A percentile compares a stretch with the other conserved stretches of the same genome.
Evolutionary conservation across 2,888 invertebrate genomes (phyloP).

Genomic region (Cerceris ruficornis): DNA sequence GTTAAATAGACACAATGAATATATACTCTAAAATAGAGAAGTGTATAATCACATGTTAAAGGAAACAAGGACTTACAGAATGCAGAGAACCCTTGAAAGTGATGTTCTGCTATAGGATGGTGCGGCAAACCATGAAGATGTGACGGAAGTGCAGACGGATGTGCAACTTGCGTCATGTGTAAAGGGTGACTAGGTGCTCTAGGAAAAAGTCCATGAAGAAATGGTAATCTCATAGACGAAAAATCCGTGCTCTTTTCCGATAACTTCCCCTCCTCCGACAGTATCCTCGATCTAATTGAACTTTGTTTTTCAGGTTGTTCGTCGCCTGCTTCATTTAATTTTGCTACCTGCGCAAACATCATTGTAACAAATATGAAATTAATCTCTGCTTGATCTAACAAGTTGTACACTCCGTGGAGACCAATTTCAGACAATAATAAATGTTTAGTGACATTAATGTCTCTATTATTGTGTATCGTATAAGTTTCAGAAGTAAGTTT

Average conservation of each 20-base stretch:
- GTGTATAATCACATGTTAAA: background rate
- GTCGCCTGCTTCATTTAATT: slow-evolving; percentile 6
- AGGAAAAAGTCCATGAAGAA: slow-evolving; percentile 66
- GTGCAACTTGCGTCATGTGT: slow-evolving; percentile 80
- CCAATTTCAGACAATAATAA: too few species aligned
- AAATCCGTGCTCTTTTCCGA: slow-evolving; percentile 73
- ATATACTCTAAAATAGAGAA: too few species aligned
- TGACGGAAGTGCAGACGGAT: slow-evolving; percentile 78
- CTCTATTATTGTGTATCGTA: too few species aligned
- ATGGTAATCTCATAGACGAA: slow-evolving; percentile 67
- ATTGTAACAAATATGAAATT: background rate
- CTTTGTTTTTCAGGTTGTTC: slow-evolving; percentile 21
- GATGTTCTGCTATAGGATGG: slow-evolving; percentile 74
- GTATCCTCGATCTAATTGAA: slow-evolving; percentile 62
- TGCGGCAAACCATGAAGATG: slow-evolving; percentile 68
- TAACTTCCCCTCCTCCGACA: slow-evolving; percentile 74
- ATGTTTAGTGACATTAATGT: too few species aligned
- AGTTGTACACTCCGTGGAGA: too few species aligned
- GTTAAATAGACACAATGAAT: too few species aligned
- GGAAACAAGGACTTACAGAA: slow-evolving; percentile 81
- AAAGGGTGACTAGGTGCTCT: slow-evolving; percentile 77
- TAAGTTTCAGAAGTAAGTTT: too few species aligned
- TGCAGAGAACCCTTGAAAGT: slow-evolving; percentile 82
- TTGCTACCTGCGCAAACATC: slow-evolving; percentile 16
- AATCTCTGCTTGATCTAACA: background rate